phyloP scores from a whole-genome alignment of 2,113 vertebrate genomes.

The Lethenteron reissneri region DNA sequence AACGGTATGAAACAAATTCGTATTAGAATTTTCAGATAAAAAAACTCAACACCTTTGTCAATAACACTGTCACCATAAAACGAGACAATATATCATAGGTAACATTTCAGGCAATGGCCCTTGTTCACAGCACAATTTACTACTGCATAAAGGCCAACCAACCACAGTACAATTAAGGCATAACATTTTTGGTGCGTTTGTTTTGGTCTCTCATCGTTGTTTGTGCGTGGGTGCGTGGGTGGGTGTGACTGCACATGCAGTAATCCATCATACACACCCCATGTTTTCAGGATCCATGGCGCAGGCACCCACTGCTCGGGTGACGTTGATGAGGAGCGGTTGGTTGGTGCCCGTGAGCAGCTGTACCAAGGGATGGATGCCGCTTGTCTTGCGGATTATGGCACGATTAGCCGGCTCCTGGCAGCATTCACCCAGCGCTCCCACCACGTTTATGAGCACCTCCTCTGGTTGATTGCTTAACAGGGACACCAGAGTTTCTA shows the following conservation, averaged over 20 bases:
- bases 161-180: no score
- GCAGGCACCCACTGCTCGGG: conserved; percentile 59
- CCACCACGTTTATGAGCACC: conserved; percentile 58
- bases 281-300: conserved; percentile 51
- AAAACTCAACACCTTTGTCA: conserved; percentile 13
- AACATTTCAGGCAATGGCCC: not conserved
- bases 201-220: no score
- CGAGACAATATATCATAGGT: no score
- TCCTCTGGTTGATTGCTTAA: conserved; percentile 67
- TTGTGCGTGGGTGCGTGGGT: no score
- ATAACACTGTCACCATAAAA: no score
- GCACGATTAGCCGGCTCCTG: conserved; percentile 35
- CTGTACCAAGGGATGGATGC: conserved; percentile 48
- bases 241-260: no score
- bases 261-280: conserved; percentile 32
- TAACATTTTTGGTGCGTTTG: no score
- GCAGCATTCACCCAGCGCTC: conserved; percentile 62
- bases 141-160: no score
- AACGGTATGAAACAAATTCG: conserved; percentile 12
- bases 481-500: conserved; percentile 46
- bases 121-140: not conserved
- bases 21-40: conserved; percentile 16
- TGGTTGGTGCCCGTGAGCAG: conserved; percentile 52
- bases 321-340: conserved; percentile 61
- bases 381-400: conserved; percentile 39